Percentiles rank a stretch among this genome's conserved stretches.
Conservation (phyloP, 1,140 invertebrate species). For the Octopus sinensis region DNA sequence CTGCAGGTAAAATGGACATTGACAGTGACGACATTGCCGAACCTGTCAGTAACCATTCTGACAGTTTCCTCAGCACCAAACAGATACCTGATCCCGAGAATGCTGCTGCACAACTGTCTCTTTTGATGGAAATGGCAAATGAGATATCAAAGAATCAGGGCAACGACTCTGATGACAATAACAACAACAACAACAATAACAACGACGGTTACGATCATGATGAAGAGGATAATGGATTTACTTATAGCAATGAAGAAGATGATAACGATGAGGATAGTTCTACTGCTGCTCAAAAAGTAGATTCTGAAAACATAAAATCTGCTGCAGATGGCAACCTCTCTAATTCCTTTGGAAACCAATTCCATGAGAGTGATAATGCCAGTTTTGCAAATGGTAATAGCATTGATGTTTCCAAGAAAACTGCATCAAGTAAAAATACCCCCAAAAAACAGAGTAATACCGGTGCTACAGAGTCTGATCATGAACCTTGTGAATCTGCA, state of each 20-base stretch:
- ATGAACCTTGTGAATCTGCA: neutral
- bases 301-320: neutral
- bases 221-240: neutral
- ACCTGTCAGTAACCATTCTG: neutral
- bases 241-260: neutral
- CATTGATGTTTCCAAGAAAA: constrained; percentile 29
- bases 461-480: constrained; percentile 32
- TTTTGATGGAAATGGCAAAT: constrained; percentile 50
- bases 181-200: neutral
- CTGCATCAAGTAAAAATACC: constrained; percentile 26
- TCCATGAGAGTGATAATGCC: too few species aligned
- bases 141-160: constrained; percentile 44
- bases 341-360: too few species aligned
- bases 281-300: constrained; percentile 17
- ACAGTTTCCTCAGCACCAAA: neutral
- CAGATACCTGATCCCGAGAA: constrained; percentile 27
- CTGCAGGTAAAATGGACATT: neutral
- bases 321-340: neutral
- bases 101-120: constrained; percentile 39
- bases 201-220: neutral
- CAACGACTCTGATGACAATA: constrained; percentile 34
- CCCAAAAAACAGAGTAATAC: neutral
- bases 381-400: neutral
- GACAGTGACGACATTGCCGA: neutral
- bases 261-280: constrained; percentile 41